Conservation (phyloP, 2,888 invertebrate species). For the Coenonympha glycerion region DNA sequence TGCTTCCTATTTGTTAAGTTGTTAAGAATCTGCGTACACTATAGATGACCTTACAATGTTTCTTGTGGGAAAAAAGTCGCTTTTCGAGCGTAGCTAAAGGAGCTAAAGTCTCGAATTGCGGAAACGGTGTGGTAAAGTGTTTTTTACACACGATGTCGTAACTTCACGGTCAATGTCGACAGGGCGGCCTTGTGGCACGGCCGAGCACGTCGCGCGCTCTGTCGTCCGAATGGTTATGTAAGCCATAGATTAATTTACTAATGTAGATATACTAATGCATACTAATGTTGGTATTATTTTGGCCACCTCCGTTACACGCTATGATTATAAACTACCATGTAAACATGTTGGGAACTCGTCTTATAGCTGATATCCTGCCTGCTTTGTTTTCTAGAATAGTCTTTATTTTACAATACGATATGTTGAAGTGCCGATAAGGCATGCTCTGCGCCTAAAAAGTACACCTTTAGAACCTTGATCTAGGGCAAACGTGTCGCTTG, state of each 20-base stretch:
- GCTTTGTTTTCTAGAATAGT: too few relatives aligned
- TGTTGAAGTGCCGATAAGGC: too few relatives aligned
- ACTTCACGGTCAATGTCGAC: conserved; percentile 73
- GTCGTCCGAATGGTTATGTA: conserved; percentile 62
- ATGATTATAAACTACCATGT: neutral
- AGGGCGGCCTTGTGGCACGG: conserved; percentile 61
- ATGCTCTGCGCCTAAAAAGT: too few relatives aligned
- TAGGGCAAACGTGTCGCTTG: too few relatives aligned
- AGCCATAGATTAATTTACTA: conserved; percentile 56
- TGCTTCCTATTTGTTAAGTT: neutral
- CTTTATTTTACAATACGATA: too few relatives aligned
- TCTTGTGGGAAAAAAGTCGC: conserved; percentile 17
- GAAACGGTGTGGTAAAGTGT: conserved; percentile 63
- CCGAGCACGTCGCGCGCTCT: conserved; percentile 53
- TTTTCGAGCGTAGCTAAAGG: conserved; percentile 16
- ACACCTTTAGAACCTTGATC: too few relatives aligned
- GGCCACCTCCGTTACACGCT: neutral
- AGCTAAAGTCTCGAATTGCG: conserved; percentile 65
- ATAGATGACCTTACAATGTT: conserved; percentile 10
- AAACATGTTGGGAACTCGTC: conserved; percentile 32
- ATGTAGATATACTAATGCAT: conserved; percentile 45
- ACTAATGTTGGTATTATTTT: conserved; percentile 31
- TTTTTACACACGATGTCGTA: conserved; percentile 55
- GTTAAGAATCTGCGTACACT: neutral
- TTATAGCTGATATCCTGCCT: too few relatives aligned